phyloP scores from a whole-genome alignment of 64 coral and sea anemone species.

The Astreopora myriophthalma region DNA sequence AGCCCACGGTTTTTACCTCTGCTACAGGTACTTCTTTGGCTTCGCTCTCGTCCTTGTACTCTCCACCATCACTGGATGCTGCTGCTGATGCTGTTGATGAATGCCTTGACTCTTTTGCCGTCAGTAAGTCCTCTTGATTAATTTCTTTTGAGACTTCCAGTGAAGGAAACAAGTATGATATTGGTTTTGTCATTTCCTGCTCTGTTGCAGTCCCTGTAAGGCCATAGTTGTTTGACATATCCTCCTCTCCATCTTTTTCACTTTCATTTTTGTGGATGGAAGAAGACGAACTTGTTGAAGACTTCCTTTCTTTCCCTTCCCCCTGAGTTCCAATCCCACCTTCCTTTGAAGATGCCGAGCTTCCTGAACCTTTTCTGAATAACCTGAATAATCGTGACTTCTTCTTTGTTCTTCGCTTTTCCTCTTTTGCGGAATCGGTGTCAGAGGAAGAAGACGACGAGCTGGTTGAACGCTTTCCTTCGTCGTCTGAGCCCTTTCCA shows the following conservation, averaged over 20 bases:
- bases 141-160: background rate
- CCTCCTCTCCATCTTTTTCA: background rate
- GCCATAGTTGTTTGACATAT: background rate
- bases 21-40: background rate
- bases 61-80: background rate
- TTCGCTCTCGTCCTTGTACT: background rate
- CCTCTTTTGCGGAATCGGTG: background rate
- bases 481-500: background rate
- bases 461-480: background rate
- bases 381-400: background rate
- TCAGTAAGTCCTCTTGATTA: background rate
- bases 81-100: background rate
- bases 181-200: background rate
- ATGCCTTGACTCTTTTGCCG: background rate
- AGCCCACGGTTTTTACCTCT: background rate
- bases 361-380: background rate
- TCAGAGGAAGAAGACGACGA: constrained; percentile 26
- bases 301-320: background rate
- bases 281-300: constrained; percentile 8
- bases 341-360: background rate
- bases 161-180: too few relatives aligned
- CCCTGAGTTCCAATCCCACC: background rate
- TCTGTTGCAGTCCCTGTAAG: background rate
- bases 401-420: background rate
- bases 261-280: background rate